phyloP scores from a whole-genome alignment of 2,113 vertebrate species.

The Rhabdomys dilectus region DNA sequence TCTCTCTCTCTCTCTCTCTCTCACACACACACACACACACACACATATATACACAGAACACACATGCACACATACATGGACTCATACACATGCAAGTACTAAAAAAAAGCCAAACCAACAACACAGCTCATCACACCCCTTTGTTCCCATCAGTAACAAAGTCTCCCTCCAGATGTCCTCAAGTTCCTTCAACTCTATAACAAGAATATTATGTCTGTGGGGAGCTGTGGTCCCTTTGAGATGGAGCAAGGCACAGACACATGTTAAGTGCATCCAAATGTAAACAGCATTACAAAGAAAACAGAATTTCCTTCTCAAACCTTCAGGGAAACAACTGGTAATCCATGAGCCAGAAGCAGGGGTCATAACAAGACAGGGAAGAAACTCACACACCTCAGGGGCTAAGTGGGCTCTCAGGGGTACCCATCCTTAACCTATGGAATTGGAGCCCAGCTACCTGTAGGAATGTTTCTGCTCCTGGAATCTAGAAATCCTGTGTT shows the following conservation, averaged over 20 bases:
- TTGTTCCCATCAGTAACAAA: background rate
- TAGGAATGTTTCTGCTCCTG: background rate
- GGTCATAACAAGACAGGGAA: background rate
- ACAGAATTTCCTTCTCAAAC: background rate
- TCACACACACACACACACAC: background rate
- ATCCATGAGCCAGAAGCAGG: background rate
- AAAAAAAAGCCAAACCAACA: background rate
- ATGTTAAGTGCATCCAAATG: conserved; percentile 10
- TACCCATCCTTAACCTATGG: no score
- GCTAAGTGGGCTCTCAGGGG: background rate
- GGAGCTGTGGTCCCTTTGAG: background rate
- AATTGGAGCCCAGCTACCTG: fast-evolving
- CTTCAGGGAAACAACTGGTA: background rate
- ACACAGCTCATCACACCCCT: background rate
- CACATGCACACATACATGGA: background rate
- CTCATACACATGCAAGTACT: background rate
- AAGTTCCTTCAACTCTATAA: background rate
- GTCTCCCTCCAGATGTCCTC: background rate
- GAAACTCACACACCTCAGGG: background rate
- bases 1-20: background rate
- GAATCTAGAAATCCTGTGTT: background rate
- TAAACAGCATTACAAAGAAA: background rate
- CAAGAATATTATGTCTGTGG: fast-evolving
- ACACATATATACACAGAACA: background rate
- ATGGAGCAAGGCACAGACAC: background rate